phyloP scores from a whole-genome alignment of 2,888 invertebrate species.

The Boloria euphrosyne region DNA sequence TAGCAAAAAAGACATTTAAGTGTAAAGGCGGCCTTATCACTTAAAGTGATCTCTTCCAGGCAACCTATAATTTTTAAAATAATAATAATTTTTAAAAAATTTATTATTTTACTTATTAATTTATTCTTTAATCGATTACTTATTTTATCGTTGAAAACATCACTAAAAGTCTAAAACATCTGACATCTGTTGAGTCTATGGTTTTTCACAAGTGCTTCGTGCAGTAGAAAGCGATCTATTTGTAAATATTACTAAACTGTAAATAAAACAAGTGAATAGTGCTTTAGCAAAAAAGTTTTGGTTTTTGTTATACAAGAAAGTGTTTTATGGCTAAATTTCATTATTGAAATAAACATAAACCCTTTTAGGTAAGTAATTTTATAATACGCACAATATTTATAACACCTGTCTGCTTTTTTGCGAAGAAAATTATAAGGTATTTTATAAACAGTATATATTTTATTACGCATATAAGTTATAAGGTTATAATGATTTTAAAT shows the following conservation, averaged over 20 bases:
- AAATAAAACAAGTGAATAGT: slow-evolving; percentile 56
- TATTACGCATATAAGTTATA: no score
- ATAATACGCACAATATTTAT: slow-evolving; percentile 35
- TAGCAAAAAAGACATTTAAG: no score
- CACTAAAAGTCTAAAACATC: slow-evolving; percentile 7
- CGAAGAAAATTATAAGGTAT: slow-evolving; percentile 3
- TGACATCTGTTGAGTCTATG: slow-evolving; percentile 48
- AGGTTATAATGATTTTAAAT: not conserved
- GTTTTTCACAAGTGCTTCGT: slow-evolving; percentile 57
- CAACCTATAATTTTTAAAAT: no score
- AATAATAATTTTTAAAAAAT: no score
- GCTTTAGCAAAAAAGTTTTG: slow-evolving; percentile 44
- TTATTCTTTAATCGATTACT: no score
- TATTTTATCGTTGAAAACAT: slow-evolving; percentile 6
- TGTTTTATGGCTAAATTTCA: slow-evolving; percentile 60
- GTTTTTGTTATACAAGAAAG: slow-evolving; percentile 46
- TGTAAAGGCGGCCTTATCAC: no score
- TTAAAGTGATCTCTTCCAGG: no score
- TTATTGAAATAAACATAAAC: slow-evolving; percentile 44
- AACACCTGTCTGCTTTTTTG: slow-evolving; percentile 30
- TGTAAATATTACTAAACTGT: slow-evolving; percentile 73
- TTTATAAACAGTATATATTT: no score
- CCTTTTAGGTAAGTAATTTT: slow-evolving; percentile 57
- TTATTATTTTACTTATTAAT: no score
- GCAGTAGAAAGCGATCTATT: slow-evolving; percentile 66